These are phyloP conservation scores for Chymomyza fuscimana DNA, from an alignment of 2,888 invertebrate species.

Conservation along the genomic window DNA sequence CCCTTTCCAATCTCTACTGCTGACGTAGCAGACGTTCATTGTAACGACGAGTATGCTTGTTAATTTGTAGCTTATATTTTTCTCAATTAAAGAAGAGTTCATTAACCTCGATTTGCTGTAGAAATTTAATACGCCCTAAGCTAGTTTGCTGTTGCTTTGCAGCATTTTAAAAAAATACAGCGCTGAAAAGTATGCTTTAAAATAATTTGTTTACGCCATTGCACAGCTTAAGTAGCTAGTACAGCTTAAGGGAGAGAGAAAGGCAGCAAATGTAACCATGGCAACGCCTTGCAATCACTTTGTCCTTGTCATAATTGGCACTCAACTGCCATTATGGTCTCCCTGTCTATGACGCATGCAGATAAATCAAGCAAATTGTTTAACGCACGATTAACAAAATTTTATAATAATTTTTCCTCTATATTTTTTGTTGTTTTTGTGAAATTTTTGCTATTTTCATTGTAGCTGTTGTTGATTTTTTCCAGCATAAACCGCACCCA, in stretches of 20 bases:
- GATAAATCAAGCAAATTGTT: constrained; percentile 73
- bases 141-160: neutral
- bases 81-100: neutral
- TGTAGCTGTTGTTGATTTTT: constrained; percentile 32
- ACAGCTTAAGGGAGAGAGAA: neutral
- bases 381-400: constrained; percentile 74
- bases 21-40: too few species aligned
- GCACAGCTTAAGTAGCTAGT: neutral
- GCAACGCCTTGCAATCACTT: neutral
- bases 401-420: constrained; percentile 40
- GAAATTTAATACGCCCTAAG: neutral
- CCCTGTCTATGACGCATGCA: neutral
- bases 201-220: neutral
- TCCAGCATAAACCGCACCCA: constrained; percentile 4
- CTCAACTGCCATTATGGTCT: neutral
- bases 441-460: constrained; percentile 41
- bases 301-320: neutral
- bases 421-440: constrained; percentile 28
- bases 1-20: too few species aligned
- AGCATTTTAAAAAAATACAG: neutral
- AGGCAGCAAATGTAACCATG: neutral
- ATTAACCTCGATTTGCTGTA: neutral
- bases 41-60: too few species aligned
- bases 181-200: neutral
- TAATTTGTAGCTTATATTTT: too few species aligned